phyloP scores from a whole-genome alignment of 2,113 vertebrate genomes.

The Cryptomyrus ogoouensis region DNA sequence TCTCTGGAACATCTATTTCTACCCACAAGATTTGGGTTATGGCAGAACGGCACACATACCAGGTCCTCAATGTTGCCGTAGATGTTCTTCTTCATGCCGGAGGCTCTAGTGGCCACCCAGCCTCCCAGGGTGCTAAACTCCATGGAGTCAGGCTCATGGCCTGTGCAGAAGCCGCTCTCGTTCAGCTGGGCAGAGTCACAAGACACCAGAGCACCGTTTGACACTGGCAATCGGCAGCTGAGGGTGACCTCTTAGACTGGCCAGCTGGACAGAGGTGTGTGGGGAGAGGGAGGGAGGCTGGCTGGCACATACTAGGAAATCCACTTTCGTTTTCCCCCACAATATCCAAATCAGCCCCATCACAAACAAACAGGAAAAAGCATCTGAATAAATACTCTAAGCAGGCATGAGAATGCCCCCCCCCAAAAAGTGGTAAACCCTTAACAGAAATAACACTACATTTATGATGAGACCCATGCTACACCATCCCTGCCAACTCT shows the following conservation, averaged over 20 bases:
- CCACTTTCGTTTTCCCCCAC: background rate
- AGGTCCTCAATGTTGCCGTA: slow-evolving; percentile 99
- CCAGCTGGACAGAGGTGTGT: background rate
- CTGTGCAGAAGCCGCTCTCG: slow-evolving; percentile 92
- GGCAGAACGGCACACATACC: slow-evolving; percentile 56
- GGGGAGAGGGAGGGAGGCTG: background rate
- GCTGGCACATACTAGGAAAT: background rate
- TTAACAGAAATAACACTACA: background rate
- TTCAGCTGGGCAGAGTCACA: slow-evolving; percentile 71
- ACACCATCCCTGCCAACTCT: background rate
- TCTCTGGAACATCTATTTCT: background rate
- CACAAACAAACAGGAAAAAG: background rate
- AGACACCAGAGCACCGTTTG: background rate
- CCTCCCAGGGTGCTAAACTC: slow-evolving; percentile 97
- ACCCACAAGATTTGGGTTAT: background rate
- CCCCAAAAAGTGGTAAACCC: background rate
- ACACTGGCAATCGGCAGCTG: background rate
- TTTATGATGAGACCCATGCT: background rate
- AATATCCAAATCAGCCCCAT: background rate
- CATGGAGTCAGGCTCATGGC: slow-evolving; percentile 96
- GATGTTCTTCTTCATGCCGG: slow-evolving; percentile 99
- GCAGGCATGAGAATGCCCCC: background rate
- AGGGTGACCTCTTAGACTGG: background rate
- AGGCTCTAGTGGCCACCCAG: slow-evolving; percentile 95
- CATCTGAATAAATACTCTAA: background rate